phyloP scores from a whole-genome alignment of 1,140 invertebrate genomes.

The Maniola jurtina region DNA sequence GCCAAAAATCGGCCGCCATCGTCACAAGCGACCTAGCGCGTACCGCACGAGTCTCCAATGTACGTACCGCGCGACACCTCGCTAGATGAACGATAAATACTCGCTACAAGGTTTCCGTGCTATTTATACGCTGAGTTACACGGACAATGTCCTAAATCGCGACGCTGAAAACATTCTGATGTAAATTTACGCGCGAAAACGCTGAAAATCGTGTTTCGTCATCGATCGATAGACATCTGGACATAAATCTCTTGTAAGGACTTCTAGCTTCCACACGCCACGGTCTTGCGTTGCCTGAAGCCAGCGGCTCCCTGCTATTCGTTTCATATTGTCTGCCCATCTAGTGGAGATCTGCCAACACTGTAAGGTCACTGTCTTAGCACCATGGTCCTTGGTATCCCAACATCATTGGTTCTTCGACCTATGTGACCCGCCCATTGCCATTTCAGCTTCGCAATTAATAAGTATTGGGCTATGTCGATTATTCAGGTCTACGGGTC shows the following conservation, averaged over 20 bases:
- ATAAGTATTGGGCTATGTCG: too few species aligned
- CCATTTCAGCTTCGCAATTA: too few species aligned
- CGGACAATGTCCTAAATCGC: slow-evolving; percentile 20
- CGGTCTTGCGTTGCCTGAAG: neutral
- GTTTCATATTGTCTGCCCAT: too few species aligned
- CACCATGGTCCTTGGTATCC: too few species aligned
- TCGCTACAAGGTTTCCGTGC: slow-evolving; percentile 3
- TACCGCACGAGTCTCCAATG: slow-evolving; percentile 7
- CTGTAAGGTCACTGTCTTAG: too few species aligned
- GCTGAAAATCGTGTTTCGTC: neutral
- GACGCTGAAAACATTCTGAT: slow-evolving; percentile 1
- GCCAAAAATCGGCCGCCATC: slow-evolving; percentile 16
- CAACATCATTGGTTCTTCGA: too few species aligned
- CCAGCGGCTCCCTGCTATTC: too few species aligned
- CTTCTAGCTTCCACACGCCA: too few species aligned
- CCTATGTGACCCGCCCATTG: too few species aligned
- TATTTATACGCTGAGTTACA: slow-evolving; percentile 22
- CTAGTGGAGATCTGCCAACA: too few species aligned
- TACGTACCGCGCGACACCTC: neutral
- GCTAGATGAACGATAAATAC: slow-evolving; percentile 11
- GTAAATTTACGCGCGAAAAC: slow-evolving; percentile 1
- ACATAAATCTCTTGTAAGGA: too few species aligned
- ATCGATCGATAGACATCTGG: neutral
- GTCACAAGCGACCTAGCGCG: slow-evolving; percentile 25
- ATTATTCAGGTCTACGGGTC: too few species aligned